phyloP scores from a whole-genome alignment of 2,888 invertebrate species.

The Cheilosia soror region DNA sequence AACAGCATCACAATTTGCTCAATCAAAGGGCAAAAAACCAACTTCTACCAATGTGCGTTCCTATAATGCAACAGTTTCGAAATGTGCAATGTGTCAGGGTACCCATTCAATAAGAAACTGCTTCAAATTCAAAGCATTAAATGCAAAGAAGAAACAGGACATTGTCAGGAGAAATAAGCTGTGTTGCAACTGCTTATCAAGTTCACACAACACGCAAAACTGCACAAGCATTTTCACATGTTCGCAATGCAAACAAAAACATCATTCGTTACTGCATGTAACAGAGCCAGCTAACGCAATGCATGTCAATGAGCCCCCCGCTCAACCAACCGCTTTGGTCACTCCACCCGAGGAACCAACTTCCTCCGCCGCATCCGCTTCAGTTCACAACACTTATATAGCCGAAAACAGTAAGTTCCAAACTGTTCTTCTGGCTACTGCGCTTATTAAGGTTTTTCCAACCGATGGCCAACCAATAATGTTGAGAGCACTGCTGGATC shows the following conservation, averaged over 20 bases:
- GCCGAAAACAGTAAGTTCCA: constrained; percentile 5
- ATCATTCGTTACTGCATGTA: neutral
- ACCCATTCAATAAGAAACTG: neutral
- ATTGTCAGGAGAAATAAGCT: no score
- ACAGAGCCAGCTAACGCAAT: neutral
- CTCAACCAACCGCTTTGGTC: neutral
- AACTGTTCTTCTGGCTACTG: constrained; percentile 35
- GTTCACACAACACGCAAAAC: neutral
- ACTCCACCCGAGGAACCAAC: neutral
- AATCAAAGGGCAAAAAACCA: neutral
- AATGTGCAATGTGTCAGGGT: constrained; percentile 1
- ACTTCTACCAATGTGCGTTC: neutral
- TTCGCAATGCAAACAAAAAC: neutral
- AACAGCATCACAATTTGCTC: neutral
- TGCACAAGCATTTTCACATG: constrained; percentile 7
- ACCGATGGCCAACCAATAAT: neutral
- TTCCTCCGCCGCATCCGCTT: constrained; percentile 1
- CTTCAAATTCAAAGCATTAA: neutral
- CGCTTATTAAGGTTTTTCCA: constrained; percentile 6
- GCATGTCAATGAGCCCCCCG: neutral
- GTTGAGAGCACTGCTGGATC: neutral
- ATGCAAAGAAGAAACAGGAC: neutral
- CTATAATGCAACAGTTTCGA: neutral
- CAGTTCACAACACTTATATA: constrained; percentile 6
- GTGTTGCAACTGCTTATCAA: no score